Percentiles rank a stretch among this genome's conserved stretches.
phyloP scores from a whole-genome alignment of 2,113 vertebrate genomes.

The Symphodus melops region DNA sequence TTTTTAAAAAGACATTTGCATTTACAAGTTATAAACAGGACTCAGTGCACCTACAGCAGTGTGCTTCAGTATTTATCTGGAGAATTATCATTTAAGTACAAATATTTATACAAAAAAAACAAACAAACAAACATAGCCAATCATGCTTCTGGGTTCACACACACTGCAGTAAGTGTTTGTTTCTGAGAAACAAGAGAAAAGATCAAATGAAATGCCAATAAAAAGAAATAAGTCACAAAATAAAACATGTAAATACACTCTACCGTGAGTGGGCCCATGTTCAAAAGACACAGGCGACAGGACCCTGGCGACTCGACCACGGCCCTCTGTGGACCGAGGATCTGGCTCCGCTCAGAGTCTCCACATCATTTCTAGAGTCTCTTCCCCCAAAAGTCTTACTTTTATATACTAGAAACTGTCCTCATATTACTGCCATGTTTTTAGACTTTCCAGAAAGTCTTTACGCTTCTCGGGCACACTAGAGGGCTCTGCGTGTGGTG shows the following conservation, averaged over 20 bases:
- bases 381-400: constrained; percentile 72
- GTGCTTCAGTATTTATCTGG: constrained; percentile 39
- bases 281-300: constrained; percentile 65
- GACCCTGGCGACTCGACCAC: constrained; percentile 68
- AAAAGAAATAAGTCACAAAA: constrained; percentile 79
- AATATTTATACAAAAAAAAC: constrained; percentile 24
- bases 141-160: constrained; percentile 54
- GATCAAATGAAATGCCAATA: constrained; percentile 73
- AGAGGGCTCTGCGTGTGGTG: constrained; percentile 88
- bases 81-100: constrained; percentile 22
- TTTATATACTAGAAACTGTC: constrained; percentile 87
- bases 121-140: constrained; percentile 33
- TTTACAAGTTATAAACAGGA: constrained; percentile 78
- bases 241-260: constrained; percentile 81
- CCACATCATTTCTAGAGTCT: constrained; percentile 69
- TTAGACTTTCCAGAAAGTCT: constrained; percentile 86
- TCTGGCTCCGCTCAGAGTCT: constrained; percentile 85
- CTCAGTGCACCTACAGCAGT: constrained; percentile 79
- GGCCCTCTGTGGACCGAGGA: constrained; percentile 86
- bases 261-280: constrained; percentile 86
- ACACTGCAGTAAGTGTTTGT: constrained; percentile 81
- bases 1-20: constrained; percentile 77
- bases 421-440: constrained; percentile 74
- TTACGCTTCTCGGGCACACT: constrained; percentile 90
- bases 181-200: constrained; percentile 76